Evolutionary conservation across 1,140 invertebrate genomes (phyloP).

Genomic region (Drosophila parabipectinata): DNA sequence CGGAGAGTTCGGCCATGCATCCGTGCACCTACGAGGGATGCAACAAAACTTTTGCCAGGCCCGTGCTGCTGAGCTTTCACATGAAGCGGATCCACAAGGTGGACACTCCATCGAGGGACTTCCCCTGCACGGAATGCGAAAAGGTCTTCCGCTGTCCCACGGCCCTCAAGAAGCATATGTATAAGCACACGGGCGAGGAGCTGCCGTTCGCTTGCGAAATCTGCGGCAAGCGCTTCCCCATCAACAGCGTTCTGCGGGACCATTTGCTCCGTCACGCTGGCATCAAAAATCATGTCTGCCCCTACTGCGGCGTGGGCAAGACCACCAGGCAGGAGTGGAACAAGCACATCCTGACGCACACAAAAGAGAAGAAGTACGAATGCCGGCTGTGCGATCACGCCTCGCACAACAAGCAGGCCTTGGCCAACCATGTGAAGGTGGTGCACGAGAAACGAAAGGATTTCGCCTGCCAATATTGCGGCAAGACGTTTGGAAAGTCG

Average conservation of each 20-base stretch:
- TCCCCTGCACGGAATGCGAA: conserved; percentile 76
- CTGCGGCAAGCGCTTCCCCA: conserved; percentile 84
- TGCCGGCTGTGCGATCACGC: conserved; percentile 77
- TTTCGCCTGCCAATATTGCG: conserved; percentile 79
- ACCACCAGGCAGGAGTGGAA: conserved; percentile 80
- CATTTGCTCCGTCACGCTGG: conserved; percentile 79
- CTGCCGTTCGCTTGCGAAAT: conserved; percentile 86
- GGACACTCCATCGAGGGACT: conserved; percentile 54
- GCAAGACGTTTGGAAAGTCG: conserved; percentile 78
- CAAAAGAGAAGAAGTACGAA: conserved; percentile 76
- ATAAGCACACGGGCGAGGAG: conserved; percentile 85
- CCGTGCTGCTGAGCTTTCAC: conserved; percentile 73
- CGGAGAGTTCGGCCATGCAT: conserved; percentile 68
- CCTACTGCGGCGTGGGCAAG: conserved; percentile 78
- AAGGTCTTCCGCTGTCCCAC: conserved; percentile 81
- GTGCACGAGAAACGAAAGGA: conserved; percentile 81
- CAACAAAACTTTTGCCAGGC: conserved; percentile 66
- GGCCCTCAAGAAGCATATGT: conserved; percentile 85
- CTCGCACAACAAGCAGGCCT: conserved; percentile 74
- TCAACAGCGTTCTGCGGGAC: conserved; percentile 72
- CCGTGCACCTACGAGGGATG: conserved; percentile 74
- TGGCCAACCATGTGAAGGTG: conserved; percentile 75
- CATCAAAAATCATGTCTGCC: conserved; percentile 80
- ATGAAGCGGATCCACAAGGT: conserved; percentile 79
- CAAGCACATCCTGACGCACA: conserved; percentile 78